Evolutionary conservation across 2,888 invertebrate species (phyloP).

Genomic region (Chloroclysta siterata): DNA sequence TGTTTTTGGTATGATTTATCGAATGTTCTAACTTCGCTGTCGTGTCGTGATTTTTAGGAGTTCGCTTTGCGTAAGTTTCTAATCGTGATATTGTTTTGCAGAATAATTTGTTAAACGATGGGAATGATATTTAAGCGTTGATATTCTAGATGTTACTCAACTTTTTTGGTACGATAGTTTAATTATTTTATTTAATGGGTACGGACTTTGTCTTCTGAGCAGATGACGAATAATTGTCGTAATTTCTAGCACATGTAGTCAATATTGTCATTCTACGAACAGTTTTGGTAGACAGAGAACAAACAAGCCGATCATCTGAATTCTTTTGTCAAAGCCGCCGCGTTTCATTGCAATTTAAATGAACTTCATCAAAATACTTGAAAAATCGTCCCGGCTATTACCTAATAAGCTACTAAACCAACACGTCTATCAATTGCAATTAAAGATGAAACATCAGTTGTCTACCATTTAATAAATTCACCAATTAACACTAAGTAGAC

Average conservation of each 20-base stretch:
- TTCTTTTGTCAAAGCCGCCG: conserved; percentile 26
- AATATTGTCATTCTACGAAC: conserved; percentile 3
- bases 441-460: conserved; percentile 33
- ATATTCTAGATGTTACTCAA: conserved; percentile 20
- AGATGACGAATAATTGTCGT: conserved; percentile 3
- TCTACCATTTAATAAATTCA: conserved; percentile 33
- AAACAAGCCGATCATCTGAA: conserved; percentile 17
- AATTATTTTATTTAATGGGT: conserved; percentile 10
- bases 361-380: conserved; percentile 29
- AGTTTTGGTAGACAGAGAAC: conserved; percentile 16
- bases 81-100: conserved; percentile 52
- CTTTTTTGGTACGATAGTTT: not conserved
- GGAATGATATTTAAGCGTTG: conserved; percentile 50
- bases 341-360: conserved; percentile 24
- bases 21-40: conserved; percentile 47
- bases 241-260: not conserved
- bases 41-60: conserved; percentile 59
- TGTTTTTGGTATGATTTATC: conserved; percentile 43
- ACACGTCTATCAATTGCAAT: conserved; percentile 36
- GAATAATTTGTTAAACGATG: conserved; percentile 45
- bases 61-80: conserved; percentile 44
- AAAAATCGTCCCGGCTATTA: conserved; percentile 21
- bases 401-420: conserved; percentile 32
- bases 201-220: not conserved
- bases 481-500: conserved; percentile 58